Evolutionary conservation across 2,888 invertebrate species (phyloP).

Genomic region (Chrysolina haemoptera): DNA sequence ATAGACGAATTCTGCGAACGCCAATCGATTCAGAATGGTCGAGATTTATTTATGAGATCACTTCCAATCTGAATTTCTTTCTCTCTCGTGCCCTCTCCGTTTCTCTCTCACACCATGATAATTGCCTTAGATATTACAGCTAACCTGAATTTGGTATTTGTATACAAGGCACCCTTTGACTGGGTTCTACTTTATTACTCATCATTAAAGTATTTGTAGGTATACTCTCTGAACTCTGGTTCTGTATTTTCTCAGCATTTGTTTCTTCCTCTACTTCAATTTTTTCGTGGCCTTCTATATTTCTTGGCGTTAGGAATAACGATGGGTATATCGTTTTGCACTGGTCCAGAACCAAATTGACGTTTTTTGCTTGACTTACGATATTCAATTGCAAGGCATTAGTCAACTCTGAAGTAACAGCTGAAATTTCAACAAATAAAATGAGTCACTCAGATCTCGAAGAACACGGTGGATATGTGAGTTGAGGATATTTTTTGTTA

Average conservation of each 20-base stretch:
- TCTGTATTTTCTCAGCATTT: not conserved
- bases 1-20: too few species aligned
- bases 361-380: slow-evolving; percentile 51
- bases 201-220: not conserved
- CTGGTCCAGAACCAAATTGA: slow-evolving; percentile 49
- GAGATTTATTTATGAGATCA: too few species aligned
- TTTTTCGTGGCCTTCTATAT: not conserved
- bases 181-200: not conserved
- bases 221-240: not conserved
- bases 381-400: slow-evolving; percentile 51
- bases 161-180: not conserved
- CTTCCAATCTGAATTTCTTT: too few species aligned
- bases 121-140: not conserved
- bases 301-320: slow-evolving; percentile 29
- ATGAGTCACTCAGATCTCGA: not conserved
- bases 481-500: too few species aligned
- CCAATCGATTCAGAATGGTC: too few species aligned
- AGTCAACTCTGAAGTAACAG: slow-evolving; percentile 53
- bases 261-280: not conserved
- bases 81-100: too few species aligned
- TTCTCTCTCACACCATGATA: too few species aligned
- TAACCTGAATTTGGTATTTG: not conserved
- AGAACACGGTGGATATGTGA: too few species aligned
- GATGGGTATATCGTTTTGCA: slow-evolving; percentile 53
- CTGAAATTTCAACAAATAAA: slow-evolving; percentile 39